phyloP scores from a whole-genome alignment of 1,140 invertebrate genomes.

The Pristionchus pacificus region DNA sequence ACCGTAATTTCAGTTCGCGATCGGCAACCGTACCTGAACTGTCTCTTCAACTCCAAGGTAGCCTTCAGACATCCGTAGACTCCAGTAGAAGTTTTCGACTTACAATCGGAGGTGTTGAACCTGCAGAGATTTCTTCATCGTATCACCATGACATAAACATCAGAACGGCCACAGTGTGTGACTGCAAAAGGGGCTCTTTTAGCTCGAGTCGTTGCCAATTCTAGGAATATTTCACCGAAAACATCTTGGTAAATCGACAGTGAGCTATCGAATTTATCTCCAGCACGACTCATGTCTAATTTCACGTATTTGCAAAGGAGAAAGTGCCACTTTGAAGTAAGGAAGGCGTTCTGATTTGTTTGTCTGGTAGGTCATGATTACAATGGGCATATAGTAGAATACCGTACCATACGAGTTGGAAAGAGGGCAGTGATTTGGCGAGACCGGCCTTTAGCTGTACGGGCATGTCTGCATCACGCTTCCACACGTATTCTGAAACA shows the following conservation, averaged over 20 bases:
- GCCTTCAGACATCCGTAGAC: constrained; percentile 94
- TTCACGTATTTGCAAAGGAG: no score
- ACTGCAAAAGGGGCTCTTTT: no score
- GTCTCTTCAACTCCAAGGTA: constrained; percentile 86
- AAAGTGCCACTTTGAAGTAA: no score
- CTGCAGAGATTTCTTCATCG: constrained; percentile 64
- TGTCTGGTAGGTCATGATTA: no score
- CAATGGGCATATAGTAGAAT: background rate
- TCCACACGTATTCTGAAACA: constrained; percentile 67
- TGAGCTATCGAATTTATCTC: no score
- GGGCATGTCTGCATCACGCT: constrained; percentile 84
- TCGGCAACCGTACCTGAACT: constrained; percentile 69
- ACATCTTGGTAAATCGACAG: no score
- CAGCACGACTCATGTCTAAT: no score
- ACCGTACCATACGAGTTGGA: constrained; percentile 68
- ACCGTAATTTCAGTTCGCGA: background rate
- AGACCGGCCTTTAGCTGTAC: constrained; percentile 88
- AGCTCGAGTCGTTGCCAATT: no score
- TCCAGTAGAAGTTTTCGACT: constrained; percentile 90
- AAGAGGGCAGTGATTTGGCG: constrained; percentile 74
- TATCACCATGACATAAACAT: no score
- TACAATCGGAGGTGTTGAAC: constrained; percentile 85
- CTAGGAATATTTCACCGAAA: no score
- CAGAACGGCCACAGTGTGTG: no score
- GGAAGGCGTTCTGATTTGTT: no score